phyloP scores from a whole-genome alignment of 2,113 vertebrate genomes.

The Aegithalos caudatus region DNA sequence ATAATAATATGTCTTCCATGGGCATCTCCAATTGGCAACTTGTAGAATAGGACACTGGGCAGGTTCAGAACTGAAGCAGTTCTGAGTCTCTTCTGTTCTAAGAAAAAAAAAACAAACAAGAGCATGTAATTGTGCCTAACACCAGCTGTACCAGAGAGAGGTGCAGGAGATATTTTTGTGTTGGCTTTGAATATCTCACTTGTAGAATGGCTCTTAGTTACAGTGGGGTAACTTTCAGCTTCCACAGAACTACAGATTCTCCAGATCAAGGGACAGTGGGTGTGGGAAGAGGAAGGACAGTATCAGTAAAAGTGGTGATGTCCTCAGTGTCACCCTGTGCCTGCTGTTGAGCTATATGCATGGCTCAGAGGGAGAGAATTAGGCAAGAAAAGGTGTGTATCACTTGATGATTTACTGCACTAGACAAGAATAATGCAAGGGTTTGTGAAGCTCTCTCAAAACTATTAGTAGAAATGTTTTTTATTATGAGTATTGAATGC shows the following conservation, averaged over 20 bases:
- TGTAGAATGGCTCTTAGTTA: background rate
- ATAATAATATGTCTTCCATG: accelerated
- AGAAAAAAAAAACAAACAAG: background rate
- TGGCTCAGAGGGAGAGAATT: background rate
- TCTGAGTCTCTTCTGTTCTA: background rate
- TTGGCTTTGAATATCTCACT: background rate
- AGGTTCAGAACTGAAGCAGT: background rate
- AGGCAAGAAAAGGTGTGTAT: background rate
- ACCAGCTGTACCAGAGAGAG: background rate
- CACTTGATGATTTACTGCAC: background rate
- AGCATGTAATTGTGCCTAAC: background rate
- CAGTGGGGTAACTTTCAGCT: background rate
- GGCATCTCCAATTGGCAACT: background rate
- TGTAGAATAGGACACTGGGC: background rate
- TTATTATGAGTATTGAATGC: background rate
- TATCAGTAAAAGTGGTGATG: background rate
- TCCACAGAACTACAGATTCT: background rate
- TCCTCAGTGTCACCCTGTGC: background rate
- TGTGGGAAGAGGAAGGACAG: background rate
- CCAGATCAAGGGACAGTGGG: background rate
- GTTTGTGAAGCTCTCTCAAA: background rate
- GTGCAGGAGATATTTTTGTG: background rate
- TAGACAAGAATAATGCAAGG: background rate
- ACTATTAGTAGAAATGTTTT: background rate
- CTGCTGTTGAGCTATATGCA: background rate